Percentiles rank a stretch among this genome's conserved stretches.
Evolutionary conservation across 30 jellyfish, hydroid and myxozoan genomes (phyloP).

Genomic region (Calvadosia cruxmelitensis): DNA sequence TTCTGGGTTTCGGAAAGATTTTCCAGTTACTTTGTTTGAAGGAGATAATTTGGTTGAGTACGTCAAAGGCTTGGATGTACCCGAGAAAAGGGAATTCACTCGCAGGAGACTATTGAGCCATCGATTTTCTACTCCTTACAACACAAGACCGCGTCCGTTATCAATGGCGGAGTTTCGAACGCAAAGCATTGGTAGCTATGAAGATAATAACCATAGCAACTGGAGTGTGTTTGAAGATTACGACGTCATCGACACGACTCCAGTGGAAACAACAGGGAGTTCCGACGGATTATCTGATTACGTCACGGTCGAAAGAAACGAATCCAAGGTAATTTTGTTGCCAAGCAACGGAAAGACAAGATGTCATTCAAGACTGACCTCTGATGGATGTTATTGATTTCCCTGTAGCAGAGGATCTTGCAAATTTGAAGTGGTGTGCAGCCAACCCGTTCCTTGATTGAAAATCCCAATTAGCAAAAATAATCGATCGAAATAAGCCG

Average conservation of each 20-base stretch:
- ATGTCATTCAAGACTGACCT: too few relatives aligned
- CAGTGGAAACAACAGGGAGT: not conserved
- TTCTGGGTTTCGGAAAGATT: not conserved
- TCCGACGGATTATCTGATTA: not conserved
- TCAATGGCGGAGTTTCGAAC: not conserved
- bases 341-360: too few relatives aligned
- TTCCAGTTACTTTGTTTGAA: not conserved
- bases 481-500: too few relatives aligned
- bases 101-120: not conserved
- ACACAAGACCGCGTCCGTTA: not conserved
- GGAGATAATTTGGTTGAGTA: not conserved
- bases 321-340: not conserved
- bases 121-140: not conserved
- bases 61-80: not conserved
- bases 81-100: not conserved
- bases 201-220: not conserved
- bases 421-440: too few relatives aligned
- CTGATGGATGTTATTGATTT: too few relatives aligned
- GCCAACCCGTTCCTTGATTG: too few relatives aligned
- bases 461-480: too few relatives aligned
- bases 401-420: too few relatives aligned
- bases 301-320: not conserved
- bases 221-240: not conserved
- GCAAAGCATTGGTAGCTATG: not conserved
- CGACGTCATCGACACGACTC: not conserved